These are phyloP conservation scores for Microctenopoma steveboyesi DNA, from an alignment of 2,797 vertebrate genomes.

Conservation along the genomic window DNA sequence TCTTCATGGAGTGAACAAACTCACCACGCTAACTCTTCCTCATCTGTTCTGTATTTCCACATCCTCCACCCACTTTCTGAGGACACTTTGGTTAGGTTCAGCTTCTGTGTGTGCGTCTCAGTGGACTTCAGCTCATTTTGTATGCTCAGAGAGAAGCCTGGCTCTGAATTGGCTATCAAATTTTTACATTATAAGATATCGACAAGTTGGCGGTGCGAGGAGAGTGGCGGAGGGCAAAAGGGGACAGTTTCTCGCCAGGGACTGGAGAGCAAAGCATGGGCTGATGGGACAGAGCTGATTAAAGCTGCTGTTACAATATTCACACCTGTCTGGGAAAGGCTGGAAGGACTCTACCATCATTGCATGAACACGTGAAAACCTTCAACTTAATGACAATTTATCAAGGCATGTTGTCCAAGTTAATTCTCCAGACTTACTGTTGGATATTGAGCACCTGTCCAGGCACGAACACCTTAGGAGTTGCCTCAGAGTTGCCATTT, in stretches of 20 bases:
- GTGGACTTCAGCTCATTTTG: conserved; percentile 63
- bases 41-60: conserved; percentile 36
- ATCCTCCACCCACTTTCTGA: conserved; percentile 25
- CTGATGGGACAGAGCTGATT: conserved; percentile 68
- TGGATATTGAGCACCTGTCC: conserved; percentile 1
- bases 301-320: conserved; percentile 53
- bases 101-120: conserved; percentile 41
- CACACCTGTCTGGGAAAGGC: conserved; percentile 50
- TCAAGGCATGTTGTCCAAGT: neutral
- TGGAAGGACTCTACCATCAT: conserved; percentile 24
- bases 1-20: conserved; percentile 56
- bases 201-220: conserved; percentile 67
- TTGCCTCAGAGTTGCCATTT: neutral
- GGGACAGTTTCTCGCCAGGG: conserved; percentile 42
- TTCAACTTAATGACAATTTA: conserved; percentile 17
- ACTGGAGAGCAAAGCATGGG: conserved; percentile 33
- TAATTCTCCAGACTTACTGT: neutral
- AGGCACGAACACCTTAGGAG: neutral
- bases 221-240: conserved; percentile 26
- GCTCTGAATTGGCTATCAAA: conserved; percentile 78
- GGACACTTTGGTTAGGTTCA: conserved; percentile 66
- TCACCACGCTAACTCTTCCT: conserved; percentile 38
- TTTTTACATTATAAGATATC: conserved; percentile 83
- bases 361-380: conserved; percentile 20
- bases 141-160: conserved; percentile 65